Evolutionary conservation across 2,888 invertebrate genomes (phyloP), one percentile per base, ranked within the genome.

Genomic region (Catocala sponsa): DNA sequence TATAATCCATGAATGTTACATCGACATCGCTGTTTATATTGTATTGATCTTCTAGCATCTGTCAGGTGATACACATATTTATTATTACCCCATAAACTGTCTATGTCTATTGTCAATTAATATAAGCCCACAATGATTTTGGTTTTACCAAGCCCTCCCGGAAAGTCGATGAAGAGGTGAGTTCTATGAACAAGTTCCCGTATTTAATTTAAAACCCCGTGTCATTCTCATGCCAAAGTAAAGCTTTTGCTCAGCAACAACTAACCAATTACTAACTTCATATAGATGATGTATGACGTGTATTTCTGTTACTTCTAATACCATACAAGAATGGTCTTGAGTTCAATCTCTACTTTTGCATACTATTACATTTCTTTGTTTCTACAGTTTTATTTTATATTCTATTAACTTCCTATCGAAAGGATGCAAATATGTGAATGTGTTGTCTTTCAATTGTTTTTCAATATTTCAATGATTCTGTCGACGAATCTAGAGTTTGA

Each of bases 21-120:
- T 91, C 88, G 88, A 84, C 69, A 70, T 86, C 85, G 87, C 80
- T 82, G 76, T 81, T 82, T 79, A 77, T 76, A 73, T 63, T 77
- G 63, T 69, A 68, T 78, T 70, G 78, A 89, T 93, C 95, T 96
- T 96, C 96, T 93, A 96, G 96, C 95, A 94, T 95, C 95, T 95
- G 95, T 94, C 95, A 95, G 96, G 96, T 84, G 94, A 95, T 92
- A 95, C 95, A 90, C 87, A 90, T 88, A 55, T 74, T 92, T 92
- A 88, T 92, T 83, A 75, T 63, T 74, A 65, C 70, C 73, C 68
- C 25, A 56, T 47, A 48, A 50, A 63, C 70, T 64, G 63, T 66
- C 25, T 25, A 64, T 51, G 66, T 72, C 58, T 68, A 56, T 72
- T 66, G 48, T 63, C 49, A 61, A 56, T 65, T 65, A 58, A 58